These are phyloP conservation scores for Crypturellus tataupa DNA, from an alignment of 2,797 vertebrate genomes.

Conservation along the genomic window DNA sequence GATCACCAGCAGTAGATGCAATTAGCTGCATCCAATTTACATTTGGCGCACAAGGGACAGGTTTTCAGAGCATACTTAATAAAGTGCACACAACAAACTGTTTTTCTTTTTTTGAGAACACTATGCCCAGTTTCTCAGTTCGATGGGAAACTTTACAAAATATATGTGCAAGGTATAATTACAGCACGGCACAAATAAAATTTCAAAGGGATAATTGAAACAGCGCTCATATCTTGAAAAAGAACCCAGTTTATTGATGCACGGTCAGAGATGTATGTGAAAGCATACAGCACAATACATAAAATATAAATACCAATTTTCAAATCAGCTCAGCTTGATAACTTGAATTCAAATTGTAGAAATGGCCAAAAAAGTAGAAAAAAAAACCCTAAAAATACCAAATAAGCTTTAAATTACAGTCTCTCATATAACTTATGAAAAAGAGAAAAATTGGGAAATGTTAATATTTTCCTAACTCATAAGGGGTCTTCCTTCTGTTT, in stretches of 20 bases:
- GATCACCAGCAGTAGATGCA: constrained; percentile 39
- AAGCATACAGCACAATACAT: constrained; percentile 38
- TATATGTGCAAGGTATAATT: constrained; percentile 42
- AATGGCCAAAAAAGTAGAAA: neutral
- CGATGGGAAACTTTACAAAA: constrained; percentile 47
- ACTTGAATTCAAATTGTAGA: constrained; percentile 25
- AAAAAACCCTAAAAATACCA: neutral
- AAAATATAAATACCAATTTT: constrained; percentile 62
- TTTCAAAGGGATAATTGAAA: constrained; percentile 55
- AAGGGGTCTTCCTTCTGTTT: neutral
- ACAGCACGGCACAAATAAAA: constrained; percentile 33
- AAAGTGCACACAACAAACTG: constrained; percentile 44
- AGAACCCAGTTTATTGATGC: constrained; percentile 42
- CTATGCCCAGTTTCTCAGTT: constrained; percentile 26
- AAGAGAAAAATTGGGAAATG: neutral
- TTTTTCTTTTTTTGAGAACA: constrained; percentile 34
- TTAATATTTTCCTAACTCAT: neutral
- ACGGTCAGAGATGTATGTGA: constrained; percentile 12
- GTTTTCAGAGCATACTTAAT: constrained; percentile 38
- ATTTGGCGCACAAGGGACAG: constrained; percentile 48
- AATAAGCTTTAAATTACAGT: neutral
- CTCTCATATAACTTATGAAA: neutral
- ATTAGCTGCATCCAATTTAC: constrained; percentile 66
- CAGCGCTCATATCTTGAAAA: constrained; percentile 23
- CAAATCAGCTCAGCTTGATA: constrained; percentile 50